A percentile compares a stretch with the other conserved stretches of the same genome.
Conservation (phyloP, 2,113 vertebrate species). For the Hypocryptadius cinnamomeus region DNA sequence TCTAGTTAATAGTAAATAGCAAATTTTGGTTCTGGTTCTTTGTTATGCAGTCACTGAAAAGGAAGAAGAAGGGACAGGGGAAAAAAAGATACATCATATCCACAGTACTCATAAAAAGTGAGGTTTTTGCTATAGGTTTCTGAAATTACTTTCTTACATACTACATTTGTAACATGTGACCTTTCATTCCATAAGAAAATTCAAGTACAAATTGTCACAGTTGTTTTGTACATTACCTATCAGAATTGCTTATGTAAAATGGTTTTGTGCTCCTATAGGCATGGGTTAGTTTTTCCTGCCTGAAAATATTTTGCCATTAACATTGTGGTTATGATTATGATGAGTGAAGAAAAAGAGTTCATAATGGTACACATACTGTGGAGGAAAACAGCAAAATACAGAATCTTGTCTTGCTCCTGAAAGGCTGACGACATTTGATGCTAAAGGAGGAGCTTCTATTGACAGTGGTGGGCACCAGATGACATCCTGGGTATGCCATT, state of each 20-base stretch:
- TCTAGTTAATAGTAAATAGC: background rate
- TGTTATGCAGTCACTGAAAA: background rate
- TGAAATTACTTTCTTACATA: background rate
- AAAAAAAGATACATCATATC: background rate
- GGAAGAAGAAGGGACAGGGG: background rate
- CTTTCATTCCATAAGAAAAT: background rate
- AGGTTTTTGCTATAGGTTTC: background rate
- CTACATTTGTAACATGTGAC: background rate
- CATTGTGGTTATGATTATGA: background rate
- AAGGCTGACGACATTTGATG: background rate
- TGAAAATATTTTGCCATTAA: background rate
- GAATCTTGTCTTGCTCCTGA: background rate
- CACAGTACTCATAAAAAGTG: background rate
- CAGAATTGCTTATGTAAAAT: background rate
- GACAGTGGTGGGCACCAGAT: background rate
- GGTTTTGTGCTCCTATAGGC: background rate
- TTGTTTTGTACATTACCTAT: background rate
- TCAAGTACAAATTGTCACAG: background rate
- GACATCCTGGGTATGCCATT: background rate
- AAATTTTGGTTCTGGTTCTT: background rate
- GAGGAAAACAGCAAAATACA: background rate
- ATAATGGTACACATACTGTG: background rate
- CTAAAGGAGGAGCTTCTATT: background rate
- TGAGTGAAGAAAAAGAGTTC: background rate
- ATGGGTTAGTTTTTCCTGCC: background rate